Conservation (phyloP, 2,888 invertebrate species). For the Drosophila siamana region DNA sequence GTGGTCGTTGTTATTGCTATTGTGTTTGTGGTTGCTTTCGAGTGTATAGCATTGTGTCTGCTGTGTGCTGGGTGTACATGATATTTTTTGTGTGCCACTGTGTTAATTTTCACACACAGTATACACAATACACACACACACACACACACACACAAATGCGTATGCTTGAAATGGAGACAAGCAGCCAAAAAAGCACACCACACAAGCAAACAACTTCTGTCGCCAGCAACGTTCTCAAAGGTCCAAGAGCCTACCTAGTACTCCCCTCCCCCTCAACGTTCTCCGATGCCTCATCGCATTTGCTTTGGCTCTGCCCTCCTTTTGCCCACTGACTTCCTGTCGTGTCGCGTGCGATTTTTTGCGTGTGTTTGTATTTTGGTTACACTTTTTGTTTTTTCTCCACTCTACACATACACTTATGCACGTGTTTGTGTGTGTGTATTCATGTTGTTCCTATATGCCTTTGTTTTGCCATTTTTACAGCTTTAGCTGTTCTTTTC, state of each 20-base stretch:
- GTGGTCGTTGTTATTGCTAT: constrained; percentile 27
- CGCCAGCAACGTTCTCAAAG: constrained; percentile 20
- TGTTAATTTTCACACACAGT: constrained; percentile 76
- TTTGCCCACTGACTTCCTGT: constrained; percentile 42
- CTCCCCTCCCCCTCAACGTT: not conserved
- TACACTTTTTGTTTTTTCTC: constrained; percentile 35
- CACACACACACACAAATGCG: constrained; percentile 51
- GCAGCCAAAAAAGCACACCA: constrained; percentile 18
- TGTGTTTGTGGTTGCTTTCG: constrained; percentile 36
- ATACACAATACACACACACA: constrained; percentile 26
- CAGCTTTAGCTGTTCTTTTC: constrained; percentile 48
- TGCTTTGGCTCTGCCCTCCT: not conserved
- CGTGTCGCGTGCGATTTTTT: constrained; percentile 61
- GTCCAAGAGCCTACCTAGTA: constrained; percentile 7
- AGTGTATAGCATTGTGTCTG: constrained; percentile 22
- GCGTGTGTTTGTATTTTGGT: constrained; percentile 57
- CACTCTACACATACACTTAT: constrained; percentile 13
- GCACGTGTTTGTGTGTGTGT: constrained; percentile 1
- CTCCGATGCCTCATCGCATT: not conserved
- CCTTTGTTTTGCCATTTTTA: constrained; percentile 57
- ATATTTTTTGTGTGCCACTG: constrained; percentile 60
- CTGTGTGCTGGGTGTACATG: constrained; percentile 24
- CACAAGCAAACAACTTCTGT: constrained; percentile 35
- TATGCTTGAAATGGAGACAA: constrained; percentile 45
- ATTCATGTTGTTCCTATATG: constrained; percentile 12